Evolutionary conservation across 1,140 invertebrate species (phyloP), one percentile per base, ranked within the genome.

Genomic region (Hesperophylax magnus): DNA sequence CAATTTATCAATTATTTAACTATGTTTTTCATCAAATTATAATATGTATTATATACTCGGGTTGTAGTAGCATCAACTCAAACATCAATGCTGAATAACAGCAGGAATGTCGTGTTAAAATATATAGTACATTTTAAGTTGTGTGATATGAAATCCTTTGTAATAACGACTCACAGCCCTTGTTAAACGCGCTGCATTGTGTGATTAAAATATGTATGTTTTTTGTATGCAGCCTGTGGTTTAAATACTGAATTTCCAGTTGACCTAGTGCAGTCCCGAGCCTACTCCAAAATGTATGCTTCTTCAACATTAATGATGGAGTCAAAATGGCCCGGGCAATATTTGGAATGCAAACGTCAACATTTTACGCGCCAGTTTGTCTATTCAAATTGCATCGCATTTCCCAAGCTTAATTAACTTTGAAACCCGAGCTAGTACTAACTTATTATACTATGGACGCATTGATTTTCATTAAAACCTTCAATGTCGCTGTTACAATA

Each of bases 161-260:
- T 47, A 47, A 47, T 47, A 47, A 47, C 24, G 18, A 27, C 6
- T 65, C 65, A 22, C n/a, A 17, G 17, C 17, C 31, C 34, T 47
- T 9, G 52, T 74, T 4, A 34, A 54, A 53, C 53, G 34, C 17
- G 63, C n/a, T 18, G 52, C 77, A 67, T 20, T 78, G 53, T 31
- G 56, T 67, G 27, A 78, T 78, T 78, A 65, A 76, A 77, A 77
- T 77, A 60, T 61, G 8, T 65, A 56, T n/a, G n/a, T 78, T 78
- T 53, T 78, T 54, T 24, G 52, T n/a, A 56, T n/a, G 54, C 34
- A 20, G 27, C 6, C n/a, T 65, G 34, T 34, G 52, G 22, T 69
- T 78, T 56, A 54, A 78, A 67, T 39, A 11, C n/a, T 27, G 56
- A 67, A 78, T 78, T 78, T 61, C 76, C 61, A 11, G 61, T 67